Conservation (phyloP, 2,113 vertebrate genomes). For the Galbula dea region DNA sequence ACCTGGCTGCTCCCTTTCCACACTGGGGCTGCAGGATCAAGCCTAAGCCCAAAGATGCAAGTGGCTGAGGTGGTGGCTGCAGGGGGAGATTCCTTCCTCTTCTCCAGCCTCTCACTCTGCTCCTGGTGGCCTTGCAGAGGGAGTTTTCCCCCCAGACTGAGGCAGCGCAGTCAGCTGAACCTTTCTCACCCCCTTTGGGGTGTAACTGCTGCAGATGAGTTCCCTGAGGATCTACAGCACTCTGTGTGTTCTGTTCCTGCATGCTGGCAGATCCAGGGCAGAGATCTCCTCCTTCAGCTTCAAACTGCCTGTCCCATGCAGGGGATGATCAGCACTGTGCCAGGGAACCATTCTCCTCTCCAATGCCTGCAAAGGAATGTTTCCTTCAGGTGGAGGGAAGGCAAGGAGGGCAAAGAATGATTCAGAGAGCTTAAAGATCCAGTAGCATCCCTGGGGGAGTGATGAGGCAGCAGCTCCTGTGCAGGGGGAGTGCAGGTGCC, state of each 20-base stretch:
- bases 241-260: neutral
- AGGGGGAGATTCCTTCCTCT: neutral
- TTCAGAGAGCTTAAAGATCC: neutral
- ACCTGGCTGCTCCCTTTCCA: neutral
- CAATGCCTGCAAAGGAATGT: neutral
- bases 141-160: neutral
- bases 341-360: neutral
- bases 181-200: neutral
- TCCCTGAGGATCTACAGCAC: neutral
- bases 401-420: neutral
- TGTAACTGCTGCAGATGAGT: neutral
- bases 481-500: neutral
- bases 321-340: neutral
- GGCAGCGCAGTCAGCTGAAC: neutral
- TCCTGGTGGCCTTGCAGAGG: accelerated
- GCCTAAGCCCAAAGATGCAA: neutral
- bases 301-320: neutral
- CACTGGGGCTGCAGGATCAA: accelerated
- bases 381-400: neutral
- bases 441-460: neutral
- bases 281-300: neutral
- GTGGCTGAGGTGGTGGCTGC: neutral
- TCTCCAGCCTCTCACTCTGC: accelerated
- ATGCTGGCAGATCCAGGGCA: neutral
- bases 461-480: neutral